Evolutionary conservation across 2,113 vertebrate species (phyloP).

Genomic region (Galbula dea): DNA sequence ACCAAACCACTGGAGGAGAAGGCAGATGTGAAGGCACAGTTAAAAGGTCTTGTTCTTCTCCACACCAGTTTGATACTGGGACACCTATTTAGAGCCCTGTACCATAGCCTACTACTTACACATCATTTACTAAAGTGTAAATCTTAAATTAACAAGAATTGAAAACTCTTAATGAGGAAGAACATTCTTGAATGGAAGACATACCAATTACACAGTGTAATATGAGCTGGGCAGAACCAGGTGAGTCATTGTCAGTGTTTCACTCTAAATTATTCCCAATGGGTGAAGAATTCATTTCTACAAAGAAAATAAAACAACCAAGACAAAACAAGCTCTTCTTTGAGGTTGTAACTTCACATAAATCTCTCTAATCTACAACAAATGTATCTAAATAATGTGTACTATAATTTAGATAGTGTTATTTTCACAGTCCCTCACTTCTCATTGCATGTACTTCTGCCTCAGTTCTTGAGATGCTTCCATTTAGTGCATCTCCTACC

Average conservation of each 20-base stretch:
- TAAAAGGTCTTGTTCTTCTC: background rate
- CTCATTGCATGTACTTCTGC: background rate
- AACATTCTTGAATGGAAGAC: constrained; percentile 5
- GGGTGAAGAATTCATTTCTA: background rate
- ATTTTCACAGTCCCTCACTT: background rate
- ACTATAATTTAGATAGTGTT: background rate
- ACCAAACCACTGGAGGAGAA: background rate
- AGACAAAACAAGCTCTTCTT: background rate
- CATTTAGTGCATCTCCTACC: background rate
- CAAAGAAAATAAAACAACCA: background rate
- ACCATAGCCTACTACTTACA: constrained; percentile 1
- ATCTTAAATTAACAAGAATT: constrained; percentile 42
- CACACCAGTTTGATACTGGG: background rate
- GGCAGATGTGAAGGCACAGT: background rate
- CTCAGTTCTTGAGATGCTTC: background rate
- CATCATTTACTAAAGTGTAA: constrained; percentile 55
- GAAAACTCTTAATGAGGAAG: constrained; percentile 23
- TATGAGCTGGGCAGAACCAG: background rate
- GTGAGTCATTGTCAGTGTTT: background rate
- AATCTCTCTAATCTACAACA: background rate
- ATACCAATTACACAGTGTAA: background rate
- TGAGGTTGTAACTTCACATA: background rate
- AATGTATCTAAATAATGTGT: background rate
- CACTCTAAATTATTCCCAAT: background rate
- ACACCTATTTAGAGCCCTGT: background rate